Conservation (phyloP, 2,888 invertebrate genomes). For the Netelia virgata region DNA sequence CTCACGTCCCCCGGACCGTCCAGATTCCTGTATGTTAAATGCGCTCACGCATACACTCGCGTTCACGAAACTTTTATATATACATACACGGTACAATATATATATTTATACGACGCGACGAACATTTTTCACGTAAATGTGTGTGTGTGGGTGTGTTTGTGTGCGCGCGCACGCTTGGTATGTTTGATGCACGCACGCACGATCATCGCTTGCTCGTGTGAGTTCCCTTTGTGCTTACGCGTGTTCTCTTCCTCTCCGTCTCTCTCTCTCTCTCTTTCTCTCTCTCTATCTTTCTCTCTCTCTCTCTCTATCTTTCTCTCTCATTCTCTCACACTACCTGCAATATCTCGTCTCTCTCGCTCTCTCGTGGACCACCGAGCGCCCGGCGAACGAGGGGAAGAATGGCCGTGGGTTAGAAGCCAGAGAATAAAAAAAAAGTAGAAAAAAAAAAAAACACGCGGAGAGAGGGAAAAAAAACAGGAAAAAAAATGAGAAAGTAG, state of each 20-base stretch:
- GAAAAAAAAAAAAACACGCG: conserved; percentile 58
- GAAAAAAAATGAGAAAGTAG: conserved; percentile 54
- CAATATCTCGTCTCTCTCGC: conserved; percentile 33
- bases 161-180: not conserved
- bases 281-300: conserved; percentile 34
- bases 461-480: conserved; percentile 59
- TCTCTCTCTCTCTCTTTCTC: conserved; percentile 3
- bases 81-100: conserved; percentile 60
- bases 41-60: conserved; percentile 64
- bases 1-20: conserved; percentile 61
- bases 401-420: conserved; percentile 65
- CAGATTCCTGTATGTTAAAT: conserved; percentile 69
- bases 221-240: conserved; percentile 71
- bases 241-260: conserved; percentile 63
- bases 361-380: conserved; percentile 57
- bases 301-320: conserved; percentile 22
- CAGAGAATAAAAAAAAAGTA: conserved; percentile 47
- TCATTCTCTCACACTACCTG: conserved; percentile 46
- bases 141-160: not conserved
- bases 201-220: conserved; percentile 53
- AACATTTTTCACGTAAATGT: not conserved
- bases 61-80: conserved; percentile 56
- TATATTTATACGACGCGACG: too few relatives aligned
- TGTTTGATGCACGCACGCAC: conserved; percentile 59
- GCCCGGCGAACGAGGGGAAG: conserved; percentile 56